Evolutionary conservation across 1,140 invertebrate species (phyloP).

Genomic region (Phortica variegata): DNA sequence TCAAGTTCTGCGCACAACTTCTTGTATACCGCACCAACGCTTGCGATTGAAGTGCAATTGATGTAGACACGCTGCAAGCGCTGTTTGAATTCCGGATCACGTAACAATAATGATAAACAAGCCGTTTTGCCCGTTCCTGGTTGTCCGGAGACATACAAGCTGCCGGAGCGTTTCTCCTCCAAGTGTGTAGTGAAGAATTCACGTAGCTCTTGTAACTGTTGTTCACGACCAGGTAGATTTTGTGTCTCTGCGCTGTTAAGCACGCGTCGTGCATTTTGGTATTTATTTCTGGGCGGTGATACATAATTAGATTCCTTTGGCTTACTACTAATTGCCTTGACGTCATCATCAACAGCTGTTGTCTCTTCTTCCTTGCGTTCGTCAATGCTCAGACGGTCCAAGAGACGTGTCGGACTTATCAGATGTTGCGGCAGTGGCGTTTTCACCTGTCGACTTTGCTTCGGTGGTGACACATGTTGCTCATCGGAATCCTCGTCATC

Average conservation of each 20-base stretch:
- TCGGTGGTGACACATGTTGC: slow-evolving; percentile 42
- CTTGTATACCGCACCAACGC: slow-evolving; percentile 70
- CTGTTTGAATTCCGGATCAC: slow-evolving; percentile 62
- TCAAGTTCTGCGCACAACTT: slow-evolving; percentile 69
- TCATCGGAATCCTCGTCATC: slow-evolving; percentile 19
- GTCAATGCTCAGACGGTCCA: slow-evolving; percentile 51
- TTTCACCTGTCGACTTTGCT: slow-evolving; percentile 24
- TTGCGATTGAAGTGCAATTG: slow-evolving; percentile 81
- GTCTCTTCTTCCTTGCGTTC: slow-evolving; percentile 31
- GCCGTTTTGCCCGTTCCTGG: slow-evolving; percentile 96
- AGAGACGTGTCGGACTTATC: slow-evolving; percentile 43
- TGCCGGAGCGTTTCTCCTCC: slow-evolving; percentile 68
- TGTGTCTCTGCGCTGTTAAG: slow-evolving; percentile 71
- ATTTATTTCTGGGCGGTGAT: slow-evolving; percentile 51
- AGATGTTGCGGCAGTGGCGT: slow-evolving; percentile 36
- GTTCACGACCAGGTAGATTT: slow-evolving; percentile 74
- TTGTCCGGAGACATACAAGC: slow-evolving; percentile 91
- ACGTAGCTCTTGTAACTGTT: slow-evolving; percentile 70
- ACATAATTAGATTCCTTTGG: too few relatives aligned
- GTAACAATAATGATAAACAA: slow-evolving; percentile 73
- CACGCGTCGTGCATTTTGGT: slow-evolving; percentile 64
- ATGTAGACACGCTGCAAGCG: slow-evolving; percentile 71
- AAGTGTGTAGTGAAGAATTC: slow-evolving; percentile 72
- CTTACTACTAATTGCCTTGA: background rate
- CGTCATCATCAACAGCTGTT: slow-evolving; percentile 2